phyloP scores from a whole-genome alignment of 2,797 vertebrate genomes.

The Diplodus sargus region DNA sequence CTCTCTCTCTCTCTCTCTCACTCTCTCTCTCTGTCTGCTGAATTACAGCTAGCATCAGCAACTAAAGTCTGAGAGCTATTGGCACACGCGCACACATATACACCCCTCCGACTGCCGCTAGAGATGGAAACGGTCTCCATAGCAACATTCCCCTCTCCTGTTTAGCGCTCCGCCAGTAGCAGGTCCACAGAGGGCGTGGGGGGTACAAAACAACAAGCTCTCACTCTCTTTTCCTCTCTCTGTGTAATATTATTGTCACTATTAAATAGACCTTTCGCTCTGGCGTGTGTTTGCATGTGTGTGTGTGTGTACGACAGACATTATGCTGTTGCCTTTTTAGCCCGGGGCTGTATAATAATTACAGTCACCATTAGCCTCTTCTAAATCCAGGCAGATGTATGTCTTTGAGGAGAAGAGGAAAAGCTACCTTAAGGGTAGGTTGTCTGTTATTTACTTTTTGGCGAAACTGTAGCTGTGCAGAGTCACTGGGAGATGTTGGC shows the following conservation, averaged over 20 bases:
- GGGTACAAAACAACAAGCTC: constrained; percentile 72
- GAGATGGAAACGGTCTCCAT: constrained; percentile 93
- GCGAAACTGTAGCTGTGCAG: constrained; percentile 31
- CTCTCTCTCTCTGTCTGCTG: constrained; percentile 71
- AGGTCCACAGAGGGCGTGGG: constrained; percentile 83
- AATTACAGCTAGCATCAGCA: constrained; percentile 83
- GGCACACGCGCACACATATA: constrained; percentile 57
- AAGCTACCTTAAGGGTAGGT: constrained; percentile 69
- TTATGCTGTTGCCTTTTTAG: constrained; percentile 49
- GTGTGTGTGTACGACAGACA: constrained; percentile 29
- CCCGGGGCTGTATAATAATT: constrained; percentile 75
- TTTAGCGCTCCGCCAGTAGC: constrained; percentile 85
- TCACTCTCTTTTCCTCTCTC: constrained; percentile 67
- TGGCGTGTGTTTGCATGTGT: constrained; percentile 13
- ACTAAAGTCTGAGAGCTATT: constrained; percentile 80
- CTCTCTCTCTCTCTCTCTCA: constrained; percentile 46
- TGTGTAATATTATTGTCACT: constrained; percentile 69
- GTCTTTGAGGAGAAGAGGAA: constrained; percentile 71
- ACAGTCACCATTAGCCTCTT: constrained; percentile 70
- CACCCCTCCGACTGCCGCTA: constrained; percentile 75
- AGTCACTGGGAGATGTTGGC: constrained; percentile 4
- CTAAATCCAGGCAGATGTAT: constrained; percentile 69
- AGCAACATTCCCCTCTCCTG: constrained; percentile 92
- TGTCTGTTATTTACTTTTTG: constrained; percentile 65
- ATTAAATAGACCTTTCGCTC: constrained; percentile 51